These are phyloP conservation scores for Tetraneura akinire DNA, from an alignment of 1,140 invertebrate species.

Conservation along the genomic window DNA sequence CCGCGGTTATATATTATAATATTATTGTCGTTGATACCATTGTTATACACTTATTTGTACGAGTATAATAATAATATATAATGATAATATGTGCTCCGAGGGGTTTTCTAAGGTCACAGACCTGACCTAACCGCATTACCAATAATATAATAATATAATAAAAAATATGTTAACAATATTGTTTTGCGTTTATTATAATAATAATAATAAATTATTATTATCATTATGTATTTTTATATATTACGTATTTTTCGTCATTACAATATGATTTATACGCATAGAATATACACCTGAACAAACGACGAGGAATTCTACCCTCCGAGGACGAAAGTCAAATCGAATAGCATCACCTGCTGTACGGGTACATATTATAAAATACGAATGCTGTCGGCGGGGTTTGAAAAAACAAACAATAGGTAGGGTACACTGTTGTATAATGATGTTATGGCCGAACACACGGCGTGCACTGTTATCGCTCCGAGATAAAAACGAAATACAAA, in stretches of 20 bases:
- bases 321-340: too few relatives aligned
- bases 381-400: neutral
- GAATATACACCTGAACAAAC: neutral
- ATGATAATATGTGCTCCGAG: neutral
- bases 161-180: too few relatives aligned
- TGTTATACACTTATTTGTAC: neutral
- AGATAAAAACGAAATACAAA: neutral
- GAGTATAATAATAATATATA: neutral
- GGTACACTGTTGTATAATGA: too few relatives aligned
- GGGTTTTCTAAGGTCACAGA: slow-evolving; percentile 21
- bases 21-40: neutral
- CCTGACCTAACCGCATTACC: neutral
- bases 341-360: neutral
- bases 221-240: too few relatives aligned
- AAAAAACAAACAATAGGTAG: slow-evolving; percentile 25
- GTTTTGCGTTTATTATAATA: too few relatives aligned
- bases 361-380: neutral
- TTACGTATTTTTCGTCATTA: too few relatives aligned
- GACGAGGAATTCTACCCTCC: neutral
- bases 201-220: too few relatives aligned
- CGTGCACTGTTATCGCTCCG: neutral
- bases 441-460: neutral
- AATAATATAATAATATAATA: too few relatives aligned
- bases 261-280: too few relatives aligned
- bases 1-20: neutral